Base-by-base conservation (phyloP, 2,888 invertebrate genomes). In the Syrphus vitripennis region DNA sequence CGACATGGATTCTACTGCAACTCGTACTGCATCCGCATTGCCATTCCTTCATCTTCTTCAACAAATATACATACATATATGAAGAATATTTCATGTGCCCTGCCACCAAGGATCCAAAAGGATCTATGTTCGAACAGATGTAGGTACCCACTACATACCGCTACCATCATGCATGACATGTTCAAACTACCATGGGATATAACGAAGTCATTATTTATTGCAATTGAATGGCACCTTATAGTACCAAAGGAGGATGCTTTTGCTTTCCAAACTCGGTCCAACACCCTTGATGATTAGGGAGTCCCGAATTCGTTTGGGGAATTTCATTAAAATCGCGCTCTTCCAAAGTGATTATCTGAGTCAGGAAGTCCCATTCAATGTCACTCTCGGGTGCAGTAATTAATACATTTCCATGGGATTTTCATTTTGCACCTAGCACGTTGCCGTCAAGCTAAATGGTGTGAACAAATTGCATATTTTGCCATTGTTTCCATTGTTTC, bases 321-420 rank as follows among this genome's bases (percentile, higher is more conserved):
- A 83, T 83, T 83, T 83, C 77, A 83, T 83, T 83, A 72, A 83
- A 65, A n/a, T n/a, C n/a, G n/a, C 40, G 63, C 9, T 71, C 37
- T 42, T 72, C n/a, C 42, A 67, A 78, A 55, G 77, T 59, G 59
- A 53, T 77, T 72, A 61, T 45, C 59, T 21, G 12, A 57, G 57
- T 50, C 24, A 50, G 57, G 34, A 19, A 57, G 53, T 67, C 53
- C 69, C 81, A 57, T 76, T 76, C 61, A 81, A 31, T 70, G 70
- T 76, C 76, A 31, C 57, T 40, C 26, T 40, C 26, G 59, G 16
- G 65, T 67, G 67, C 63, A 77, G 77, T 78, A 83, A 78, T 83
- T 78, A 78, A 78, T 78, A 78, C 65, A 61, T 78, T 83, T 82
- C 53, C 78, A 69, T 19, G 72, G 67, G 71, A 78, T 72, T 72